Base-by-base conservation (phyloP, 2,113 vertebrate genomes). In the Cyanoramphus novaezelandiae region DNA sequence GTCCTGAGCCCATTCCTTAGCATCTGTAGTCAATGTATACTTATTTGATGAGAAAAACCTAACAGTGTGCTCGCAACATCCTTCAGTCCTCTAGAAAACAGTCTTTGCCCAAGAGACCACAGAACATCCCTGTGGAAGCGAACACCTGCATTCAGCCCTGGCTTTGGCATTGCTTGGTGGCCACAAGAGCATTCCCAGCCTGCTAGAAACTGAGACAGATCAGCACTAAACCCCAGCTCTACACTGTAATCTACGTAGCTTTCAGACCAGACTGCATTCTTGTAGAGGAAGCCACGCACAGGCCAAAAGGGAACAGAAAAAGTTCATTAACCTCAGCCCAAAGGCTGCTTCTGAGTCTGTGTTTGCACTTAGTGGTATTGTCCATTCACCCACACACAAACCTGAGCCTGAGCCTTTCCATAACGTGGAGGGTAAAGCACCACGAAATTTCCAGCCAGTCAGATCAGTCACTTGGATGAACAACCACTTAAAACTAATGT, bases 381-480 rank as follows among this genome's bases (percentile, higher is more conserved):
- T 70, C 87, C 94, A 35, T 53, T 84, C 93, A 85, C 96, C 95
- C 94, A 95, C 94, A 88, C 94, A 90, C 94, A 91, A 67, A 78
- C 23, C 88, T 43, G 75, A 94, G 67, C 93, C 7, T 17, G 47
- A 76, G 47, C 50, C 15, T 29, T 39, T 90, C 94, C 33, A 0
- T 5, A 65, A 71, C 1, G 46, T 0, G 13, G 8, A 74, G 9
- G 75, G 97, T 95, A 94, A 96, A 95, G 70, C 70, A 91, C 92
- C 96, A 86, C 63, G 72, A 43, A 95, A 94, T 95, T 95, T 96
- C 91, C 93, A 96, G 69, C 92, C 0, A 95, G 80, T 96, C 96
- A 97, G 91, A 96, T 82, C 96, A 92, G 93, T 24, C 88, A 49
- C 24, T 65, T 93, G 90, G 88, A 95, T 94, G 93, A 88, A 94